Conservation (phyloP, 2,113 vertebrate species). For the Silurus asotus region DNA sequence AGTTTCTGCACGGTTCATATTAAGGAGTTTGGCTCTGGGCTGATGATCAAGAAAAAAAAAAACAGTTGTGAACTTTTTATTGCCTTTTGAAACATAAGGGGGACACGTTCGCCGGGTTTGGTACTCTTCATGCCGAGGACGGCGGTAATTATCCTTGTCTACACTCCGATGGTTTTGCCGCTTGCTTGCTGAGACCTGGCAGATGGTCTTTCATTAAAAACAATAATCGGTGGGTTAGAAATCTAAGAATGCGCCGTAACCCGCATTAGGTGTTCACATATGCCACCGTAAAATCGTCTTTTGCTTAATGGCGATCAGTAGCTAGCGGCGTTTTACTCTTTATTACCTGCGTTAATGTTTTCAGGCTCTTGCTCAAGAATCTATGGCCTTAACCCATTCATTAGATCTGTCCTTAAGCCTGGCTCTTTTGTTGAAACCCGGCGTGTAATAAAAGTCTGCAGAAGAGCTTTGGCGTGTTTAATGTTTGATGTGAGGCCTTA, state of each 20-base stretch:
- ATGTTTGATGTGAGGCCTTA: background rate
- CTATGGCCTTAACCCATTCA: background rate
- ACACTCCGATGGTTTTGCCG: slow-evolving; percentile 11
- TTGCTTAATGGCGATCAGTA: slow-evolving; percentile 23
- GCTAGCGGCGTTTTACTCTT: slow-evolving; percentile 1
- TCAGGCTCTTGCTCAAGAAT: background rate
- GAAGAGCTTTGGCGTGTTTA: background rate
- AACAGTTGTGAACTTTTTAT: background rate
- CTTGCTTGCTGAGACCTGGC: slow-evolving; percentile 19
- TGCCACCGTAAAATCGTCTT: background rate
- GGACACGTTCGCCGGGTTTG: background rate
- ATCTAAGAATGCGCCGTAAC: background rate
- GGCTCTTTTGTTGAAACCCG: background rate
- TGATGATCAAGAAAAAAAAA: background rate
- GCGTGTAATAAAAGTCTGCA: background rate
- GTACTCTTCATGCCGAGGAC: background rate
- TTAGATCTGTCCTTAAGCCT: background rate
- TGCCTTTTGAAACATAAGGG: background rate
- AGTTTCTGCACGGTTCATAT: background rate
- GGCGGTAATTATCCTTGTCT: slow-evolving; percentile 32
- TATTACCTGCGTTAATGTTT: slow-evolving; percentile 12
- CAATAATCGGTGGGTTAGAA: slow-evolving; percentile 26
- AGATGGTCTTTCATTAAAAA: slow-evolving; percentile 43
- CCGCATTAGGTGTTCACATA: background rate
- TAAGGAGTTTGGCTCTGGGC: background rate